Percentiles rank a stretch among this genome's conserved stretches.
These are phyloP conservation scores for Xiphophorus maculatus DNA, from an alignment of 2,113 vertebrate species.

Conservation along the genomic window DNA sequence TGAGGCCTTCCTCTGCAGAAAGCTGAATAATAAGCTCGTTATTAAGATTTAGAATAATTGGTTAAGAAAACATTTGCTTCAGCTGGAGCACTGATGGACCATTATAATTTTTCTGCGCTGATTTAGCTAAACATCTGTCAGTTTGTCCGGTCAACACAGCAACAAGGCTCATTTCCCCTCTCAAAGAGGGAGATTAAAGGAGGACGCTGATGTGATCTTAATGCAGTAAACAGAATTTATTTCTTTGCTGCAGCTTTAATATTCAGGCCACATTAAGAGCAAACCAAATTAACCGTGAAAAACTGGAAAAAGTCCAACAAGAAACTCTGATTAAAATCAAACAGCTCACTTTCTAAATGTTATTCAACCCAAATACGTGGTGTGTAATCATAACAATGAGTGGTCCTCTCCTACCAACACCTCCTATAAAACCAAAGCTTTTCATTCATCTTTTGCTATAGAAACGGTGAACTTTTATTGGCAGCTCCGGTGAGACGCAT, in stretches of 20 bases:
- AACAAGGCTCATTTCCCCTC: slow-evolving; percentile 8
- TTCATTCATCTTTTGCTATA: background rate
- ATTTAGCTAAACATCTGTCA: background rate
- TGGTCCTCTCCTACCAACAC: too few species aligned
- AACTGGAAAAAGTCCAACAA: slow-evolving; percentile 4
- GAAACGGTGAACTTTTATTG: slow-evolving; percentile 40
- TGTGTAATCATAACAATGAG: background rate
- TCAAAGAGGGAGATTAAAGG: background rate
- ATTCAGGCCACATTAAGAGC: slow-evolving; percentile 12
- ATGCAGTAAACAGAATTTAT: slow-evolving; percentile 8
- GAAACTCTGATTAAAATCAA: background rate
- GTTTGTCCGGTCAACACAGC: background rate
- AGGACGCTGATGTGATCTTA: slow-evolving; percentile 9
- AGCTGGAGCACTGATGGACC: background rate
- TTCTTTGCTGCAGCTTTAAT: slow-evolving; percentile 10
- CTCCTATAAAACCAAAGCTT: slow-evolving; percentile 1
- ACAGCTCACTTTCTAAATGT: background rate
- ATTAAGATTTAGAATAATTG: background rate
- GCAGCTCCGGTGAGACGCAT: slow-evolving; percentile 24
- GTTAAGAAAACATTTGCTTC: background rate
- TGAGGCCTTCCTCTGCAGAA: background rate
- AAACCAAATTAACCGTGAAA: slow-evolving; percentile 15
- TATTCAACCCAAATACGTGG: background rate
- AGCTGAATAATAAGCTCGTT: background rate
- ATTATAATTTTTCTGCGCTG: background rate